phyloP scores from a whole-genome alignment of 2,888 invertebrate species.

The Trichopria drosophilae region DNA sequence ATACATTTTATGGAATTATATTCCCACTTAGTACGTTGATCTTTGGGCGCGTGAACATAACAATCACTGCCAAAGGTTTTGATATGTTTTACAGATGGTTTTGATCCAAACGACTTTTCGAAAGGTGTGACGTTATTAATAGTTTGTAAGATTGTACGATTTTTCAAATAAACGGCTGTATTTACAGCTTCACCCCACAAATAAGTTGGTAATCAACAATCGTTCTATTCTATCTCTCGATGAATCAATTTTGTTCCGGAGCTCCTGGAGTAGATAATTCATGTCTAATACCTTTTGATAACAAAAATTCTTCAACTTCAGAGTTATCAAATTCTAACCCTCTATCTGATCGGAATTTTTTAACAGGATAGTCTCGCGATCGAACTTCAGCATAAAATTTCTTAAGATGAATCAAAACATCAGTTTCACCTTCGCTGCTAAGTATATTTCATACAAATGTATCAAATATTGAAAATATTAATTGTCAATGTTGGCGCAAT shows the following conservation, averaged over 20 bases:
- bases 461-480: no score
- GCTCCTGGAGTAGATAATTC: conserved; percentile 14
- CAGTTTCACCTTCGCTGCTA: conserved; percentile 2
- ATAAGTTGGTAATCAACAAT: conserved; percentile 16
- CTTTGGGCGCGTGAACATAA: no score
- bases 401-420: not conserved
- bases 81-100: not conserved
- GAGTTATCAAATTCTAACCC: conserved; percentile 4
- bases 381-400: no score
- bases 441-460: no score
- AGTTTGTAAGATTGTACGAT: no score
- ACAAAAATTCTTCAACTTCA: conserved; percentile 6
- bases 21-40: no score
- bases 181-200: conserved; percentile 18
- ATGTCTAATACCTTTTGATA: conserved; percentile 3
- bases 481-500: no score
- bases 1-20: no score
- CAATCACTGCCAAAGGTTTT: no score
- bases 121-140: not conserved
- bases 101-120: not conserved
- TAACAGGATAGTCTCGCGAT: no score
- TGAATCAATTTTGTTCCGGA: conserved; percentile 24
- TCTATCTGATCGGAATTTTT: conserved; percentile 4
- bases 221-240: conserved; percentile 21
- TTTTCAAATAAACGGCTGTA: no score